Evolutionary conservation across 2,797 vertebrate genomes (phyloP).

Genomic region (Thripadectes ignobilis): DNA sequence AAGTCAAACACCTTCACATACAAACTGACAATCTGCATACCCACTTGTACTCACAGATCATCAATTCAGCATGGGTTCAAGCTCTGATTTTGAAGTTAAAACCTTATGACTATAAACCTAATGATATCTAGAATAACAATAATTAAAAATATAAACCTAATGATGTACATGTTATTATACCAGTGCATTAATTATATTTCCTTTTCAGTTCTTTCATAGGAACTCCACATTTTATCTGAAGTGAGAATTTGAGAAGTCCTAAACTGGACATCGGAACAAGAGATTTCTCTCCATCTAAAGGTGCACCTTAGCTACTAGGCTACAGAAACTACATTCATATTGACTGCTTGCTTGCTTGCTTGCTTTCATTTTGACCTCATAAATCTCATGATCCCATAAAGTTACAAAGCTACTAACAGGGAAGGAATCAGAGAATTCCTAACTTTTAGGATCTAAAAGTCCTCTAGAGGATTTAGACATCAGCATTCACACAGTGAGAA

Average conservation of each 20-base stretch:
- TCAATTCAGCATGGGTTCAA: not conserved
- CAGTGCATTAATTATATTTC: not conserved
- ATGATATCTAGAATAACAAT: not conserved
- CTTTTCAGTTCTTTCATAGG: not conserved
- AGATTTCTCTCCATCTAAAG: not conserved
- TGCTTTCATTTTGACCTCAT: not conserved
- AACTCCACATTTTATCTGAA: not conserved
- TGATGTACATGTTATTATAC: not conserved
- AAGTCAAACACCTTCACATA: not conserved
- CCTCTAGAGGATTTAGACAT: not conserved
- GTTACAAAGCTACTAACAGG: not conserved
- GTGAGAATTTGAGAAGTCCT: not conserved
- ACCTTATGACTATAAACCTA: not conserved
- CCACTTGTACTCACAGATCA: not conserved
- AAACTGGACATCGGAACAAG: not conserved
- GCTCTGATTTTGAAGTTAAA: not conserved
- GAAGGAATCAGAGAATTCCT: not conserved
- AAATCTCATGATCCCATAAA: not conserved
- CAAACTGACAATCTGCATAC: not conserved
- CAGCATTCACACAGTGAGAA: not conserved
- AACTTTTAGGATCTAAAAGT: not conserved
- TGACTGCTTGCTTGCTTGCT: not conserved
- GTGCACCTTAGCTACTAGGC: not conserved
- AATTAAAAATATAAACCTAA: not conserved
- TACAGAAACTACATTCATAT: not conserved